Conservation (phyloP, 2,888 invertebrate genomes). For the Stramonita haemastoma region DNA sequence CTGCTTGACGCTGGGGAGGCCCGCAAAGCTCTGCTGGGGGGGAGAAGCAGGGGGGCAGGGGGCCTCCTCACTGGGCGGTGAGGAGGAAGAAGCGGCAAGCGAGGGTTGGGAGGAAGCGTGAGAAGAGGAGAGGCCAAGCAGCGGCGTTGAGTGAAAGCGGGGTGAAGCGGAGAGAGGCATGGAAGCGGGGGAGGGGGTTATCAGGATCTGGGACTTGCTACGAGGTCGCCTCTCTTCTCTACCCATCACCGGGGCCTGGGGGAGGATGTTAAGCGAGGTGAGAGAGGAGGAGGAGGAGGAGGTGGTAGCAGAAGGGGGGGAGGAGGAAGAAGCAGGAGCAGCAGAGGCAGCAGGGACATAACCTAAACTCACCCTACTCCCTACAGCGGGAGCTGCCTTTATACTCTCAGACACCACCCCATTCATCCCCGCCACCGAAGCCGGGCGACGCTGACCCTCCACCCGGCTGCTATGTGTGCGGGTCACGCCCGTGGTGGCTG, state of each 20-base stretch:
- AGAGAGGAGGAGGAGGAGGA: constrained; percentile 20
- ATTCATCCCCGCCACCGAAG: constrained; percentile 32
- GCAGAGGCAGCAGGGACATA: constrained; percentile 1
- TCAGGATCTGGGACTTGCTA: constrained; percentile 33
- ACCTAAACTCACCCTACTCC: not conserved
- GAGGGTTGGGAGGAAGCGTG: constrained; percentile 30
- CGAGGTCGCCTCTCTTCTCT: not conserved
- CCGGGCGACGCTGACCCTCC: constrained; percentile 41
- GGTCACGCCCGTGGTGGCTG: not conserved
- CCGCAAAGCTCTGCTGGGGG: constrained; percentile 35
- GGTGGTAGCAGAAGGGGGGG: constrained; percentile 21
- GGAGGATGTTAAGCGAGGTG: constrained; percentile 24
- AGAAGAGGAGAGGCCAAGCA: not conserved
- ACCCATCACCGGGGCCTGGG: constrained; percentile 22
- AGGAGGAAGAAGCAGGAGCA: constrained; percentile 14
- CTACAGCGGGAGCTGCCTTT: not conserved
- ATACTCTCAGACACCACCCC: constrained; percentile 39
- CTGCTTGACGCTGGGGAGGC: constrained; percentile 50
- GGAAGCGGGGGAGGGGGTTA: constrained; percentile 29
- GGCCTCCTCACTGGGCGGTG: not conserved
- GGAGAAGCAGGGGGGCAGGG: constrained; percentile 4
- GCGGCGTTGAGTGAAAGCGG: constrained; percentile 19
- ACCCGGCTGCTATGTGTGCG: constrained; percentile 12
- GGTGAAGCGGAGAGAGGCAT: constrained; percentile 11
- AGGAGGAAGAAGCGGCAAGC: constrained; percentile 20